phyloP scores from a whole-genome alignment of 2,888 invertebrate genomes.

The Cryptops parisi region DNA sequence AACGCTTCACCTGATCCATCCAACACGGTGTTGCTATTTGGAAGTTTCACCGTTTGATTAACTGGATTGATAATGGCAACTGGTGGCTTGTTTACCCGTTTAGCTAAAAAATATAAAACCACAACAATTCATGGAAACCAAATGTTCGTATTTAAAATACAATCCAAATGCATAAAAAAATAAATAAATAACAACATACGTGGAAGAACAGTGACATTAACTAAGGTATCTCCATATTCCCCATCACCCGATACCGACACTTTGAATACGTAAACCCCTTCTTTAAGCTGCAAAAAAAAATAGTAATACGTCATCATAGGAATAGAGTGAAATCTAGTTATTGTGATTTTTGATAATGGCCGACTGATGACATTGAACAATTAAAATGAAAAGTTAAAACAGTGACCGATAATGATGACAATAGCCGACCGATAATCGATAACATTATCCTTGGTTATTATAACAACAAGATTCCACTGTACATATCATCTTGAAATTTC shows the following conservation, averaged over 20 bases:
- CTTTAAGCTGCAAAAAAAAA: slow-evolving; percentile 27
- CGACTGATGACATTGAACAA: too few species aligned
- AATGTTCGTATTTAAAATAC: background rate
- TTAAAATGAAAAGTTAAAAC: too few species aligned
- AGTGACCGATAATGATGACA: too few species aligned
- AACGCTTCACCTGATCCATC: slow-evolving; percentile 51
- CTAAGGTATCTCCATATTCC: slow-evolving; percentile 43
- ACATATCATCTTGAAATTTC: too few species aligned
- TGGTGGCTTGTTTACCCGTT: slow-evolving; percentile 63
- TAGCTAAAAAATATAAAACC: slow-evolving; percentile 35
- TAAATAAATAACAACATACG: slow-evolving; percentile 30
- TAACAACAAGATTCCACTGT: too few species aligned
- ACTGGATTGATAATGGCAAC: slow-evolving; percentile 72
- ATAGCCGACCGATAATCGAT: too few species aligned
- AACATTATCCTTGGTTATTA: too few species aligned
- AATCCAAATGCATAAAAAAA: slow-evolving; percentile 21
- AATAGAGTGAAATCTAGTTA: background rate
- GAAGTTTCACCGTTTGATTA: slow-evolving; percentile 70
- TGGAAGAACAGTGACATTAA: slow-evolving; percentile 78
- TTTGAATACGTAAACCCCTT: slow-evolving; percentile 78
- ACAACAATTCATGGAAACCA: background rate
- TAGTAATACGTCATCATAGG: background rate
- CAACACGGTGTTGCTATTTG: slow-evolving; percentile 75
- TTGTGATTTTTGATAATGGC: too few species aligned
- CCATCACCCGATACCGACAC: slow-evolving; percentile 51